A percentile compares a stretch with the other conserved stretches of the same genome.
Evolutionary conservation across 2,113 vertebrate species (phyloP).

Genomic region (Zingel zingel): DNA sequence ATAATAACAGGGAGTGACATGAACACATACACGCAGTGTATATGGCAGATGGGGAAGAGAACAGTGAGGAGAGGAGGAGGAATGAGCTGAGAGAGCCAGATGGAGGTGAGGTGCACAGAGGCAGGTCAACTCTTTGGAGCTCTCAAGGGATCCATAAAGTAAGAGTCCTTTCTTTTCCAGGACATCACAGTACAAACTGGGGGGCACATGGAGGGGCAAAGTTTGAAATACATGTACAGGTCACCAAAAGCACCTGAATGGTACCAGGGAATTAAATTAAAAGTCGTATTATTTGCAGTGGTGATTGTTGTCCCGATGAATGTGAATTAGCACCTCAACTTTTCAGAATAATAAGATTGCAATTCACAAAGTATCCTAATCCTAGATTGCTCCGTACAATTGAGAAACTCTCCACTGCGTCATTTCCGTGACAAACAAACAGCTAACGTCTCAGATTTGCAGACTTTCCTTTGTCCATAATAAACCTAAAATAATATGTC

Average conservation of each 20-base stretch:
- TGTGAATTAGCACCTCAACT: neutral
- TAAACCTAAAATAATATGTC: neutral
- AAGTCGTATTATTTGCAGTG: neutral
- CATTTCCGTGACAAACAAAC: neutral
- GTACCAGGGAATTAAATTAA: neutral
- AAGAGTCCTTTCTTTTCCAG: neutral
- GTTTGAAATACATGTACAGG: neutral
- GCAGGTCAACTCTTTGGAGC: constrained; percentile 18
- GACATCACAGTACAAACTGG: neutral
- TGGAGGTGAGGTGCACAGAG: constrained; percentile 48
- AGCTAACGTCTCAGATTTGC: neutral
- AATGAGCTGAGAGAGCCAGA: constrained; percentile 36
- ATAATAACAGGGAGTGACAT: constrained; percentile 37
- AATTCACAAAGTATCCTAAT: neutral
- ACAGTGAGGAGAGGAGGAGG: constrained; percentile 9
- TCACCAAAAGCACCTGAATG: neutral
- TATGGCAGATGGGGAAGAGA: constrained; percentile 64
- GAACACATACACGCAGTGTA: constrained; percentile 1
- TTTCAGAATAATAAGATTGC: neutral
- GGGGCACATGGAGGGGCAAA: neutral
- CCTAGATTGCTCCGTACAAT: neutral
- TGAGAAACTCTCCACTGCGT: neutral
- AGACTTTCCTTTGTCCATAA: neutral
- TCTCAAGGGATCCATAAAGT: neutral
- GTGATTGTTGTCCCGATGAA: neutral